These are phyloP conservation scores for Tenthredo distinguenda DNA, from an alignment of 2,888 invertebrate genomes.

Conservation along the genomic window DNA sequence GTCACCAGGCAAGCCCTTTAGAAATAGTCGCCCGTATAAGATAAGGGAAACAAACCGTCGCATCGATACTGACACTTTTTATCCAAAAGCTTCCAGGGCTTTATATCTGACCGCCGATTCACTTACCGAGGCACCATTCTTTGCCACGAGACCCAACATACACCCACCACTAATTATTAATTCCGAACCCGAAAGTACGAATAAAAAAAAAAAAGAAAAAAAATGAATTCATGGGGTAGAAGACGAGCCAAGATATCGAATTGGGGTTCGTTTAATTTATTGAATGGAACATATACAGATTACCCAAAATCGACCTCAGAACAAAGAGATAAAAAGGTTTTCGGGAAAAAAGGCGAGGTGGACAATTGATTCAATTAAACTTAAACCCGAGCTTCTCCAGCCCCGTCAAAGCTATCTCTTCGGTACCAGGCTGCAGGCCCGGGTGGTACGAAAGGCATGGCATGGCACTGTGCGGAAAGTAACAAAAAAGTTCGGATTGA, in stretches of 20 bases:
- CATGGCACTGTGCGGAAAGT: not conserved
- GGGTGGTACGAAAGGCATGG: not conserved
- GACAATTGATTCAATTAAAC: conserved; percentile 38
- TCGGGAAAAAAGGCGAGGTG: not conserved
- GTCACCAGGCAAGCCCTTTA: not conserved
- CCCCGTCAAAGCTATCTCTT: not conserved
- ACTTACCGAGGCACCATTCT: not conserved
- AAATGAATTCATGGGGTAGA: too few species aligned
- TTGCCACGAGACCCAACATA: not conserved
- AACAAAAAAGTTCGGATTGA: not conserved
- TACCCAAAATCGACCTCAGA: not conserved
- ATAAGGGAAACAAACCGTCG: conserved; percentile 11
- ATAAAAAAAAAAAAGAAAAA: too few species aligned
- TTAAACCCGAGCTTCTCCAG: not conserved
- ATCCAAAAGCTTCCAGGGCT: not conserved
- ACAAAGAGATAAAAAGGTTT: not conserved
- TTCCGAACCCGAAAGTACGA: not conserved
- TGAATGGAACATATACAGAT: not conserved
- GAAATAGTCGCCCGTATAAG: not conserved
- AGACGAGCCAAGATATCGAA: too few species aligned
- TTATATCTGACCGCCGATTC: not conserved
- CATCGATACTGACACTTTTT: not conserved
- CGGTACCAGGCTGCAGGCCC: not conserved
- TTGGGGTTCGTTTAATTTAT: not conserved
- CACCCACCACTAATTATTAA: not conserved